A percentile compares a stretch with the other conserved stretches of the same genome.
These are phyloP conservation scores for Parnassius orleans DNA, from an alignment of 2,888 invertebrate genomes.

Conservation along the genomic window DNA sequence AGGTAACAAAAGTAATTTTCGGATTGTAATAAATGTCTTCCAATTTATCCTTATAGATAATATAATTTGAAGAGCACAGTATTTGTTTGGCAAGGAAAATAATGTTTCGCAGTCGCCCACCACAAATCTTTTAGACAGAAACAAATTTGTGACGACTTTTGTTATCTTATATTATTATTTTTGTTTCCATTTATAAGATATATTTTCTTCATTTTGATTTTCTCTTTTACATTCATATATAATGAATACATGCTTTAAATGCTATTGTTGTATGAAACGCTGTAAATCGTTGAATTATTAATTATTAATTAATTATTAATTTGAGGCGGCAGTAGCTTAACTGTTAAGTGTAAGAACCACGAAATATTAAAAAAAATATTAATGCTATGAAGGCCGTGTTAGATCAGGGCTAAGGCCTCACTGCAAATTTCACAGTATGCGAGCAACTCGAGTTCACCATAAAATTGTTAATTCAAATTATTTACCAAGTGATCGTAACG, in stretches of 20 bases:
- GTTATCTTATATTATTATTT: slow-evolving; percentile 49
- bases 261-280: too few relatives aligned
- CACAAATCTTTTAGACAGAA: slow-evolving; percentile 61
- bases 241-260: background rate
- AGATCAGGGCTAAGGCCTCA: too few relatives aligned
- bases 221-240: too few relatives aligned
- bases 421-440: too few relatives aligned
- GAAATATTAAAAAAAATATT: background rate
- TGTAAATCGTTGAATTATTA: too few relatives aligned
- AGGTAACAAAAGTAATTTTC: too few relatives aligned
- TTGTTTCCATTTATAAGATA: slow-evolving; percentile 34
- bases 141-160: slow-evolving; percentile 66
- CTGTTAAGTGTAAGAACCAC: background rate
- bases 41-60: slow-evolving; percentile 54
- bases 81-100: slow-evolving; percentile 35
- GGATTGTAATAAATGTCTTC: slow-evolving; percentile 25
- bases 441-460: too few relatives aligned
- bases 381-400: background rate
- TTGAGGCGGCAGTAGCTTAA: too few relatives aligned
- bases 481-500: too few relatives aligned
- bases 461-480: too few relatives aligned
- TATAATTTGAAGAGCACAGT: slow-evolving; percentile 66
- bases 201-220: background rate
- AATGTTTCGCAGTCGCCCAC: slow-evolving; percentile 65
- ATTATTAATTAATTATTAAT: too few relatives aligned